A percentile compares a stretch with the other conserved stretches of the same genome.
Conservation (phyloP, 2,797 vertebrate genomes). For the Naso thynnoides region DNA sequence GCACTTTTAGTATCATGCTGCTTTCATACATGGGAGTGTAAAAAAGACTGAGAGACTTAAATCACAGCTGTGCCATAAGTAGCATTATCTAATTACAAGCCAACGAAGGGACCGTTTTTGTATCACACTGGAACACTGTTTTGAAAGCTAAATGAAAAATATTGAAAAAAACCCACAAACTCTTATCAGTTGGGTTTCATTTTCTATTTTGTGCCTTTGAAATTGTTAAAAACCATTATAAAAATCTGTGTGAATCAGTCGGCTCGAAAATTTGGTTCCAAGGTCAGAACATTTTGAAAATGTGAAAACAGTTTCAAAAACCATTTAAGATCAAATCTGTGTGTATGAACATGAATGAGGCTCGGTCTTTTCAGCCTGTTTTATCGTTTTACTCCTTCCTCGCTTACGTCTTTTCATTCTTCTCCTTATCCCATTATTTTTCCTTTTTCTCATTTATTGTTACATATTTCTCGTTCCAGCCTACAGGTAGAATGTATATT, state of each 20-base stretch:
- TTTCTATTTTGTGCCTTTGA: neutral
- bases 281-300: neutral
- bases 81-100: neutral
- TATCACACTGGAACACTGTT: neutral
- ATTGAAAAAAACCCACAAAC: neutral
- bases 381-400: neutral
- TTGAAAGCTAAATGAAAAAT: neutral
- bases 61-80: neutral
- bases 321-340: too few relatives aligned
- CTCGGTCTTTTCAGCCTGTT: neutral
- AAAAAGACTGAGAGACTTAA: neutral
- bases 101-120: neutral
- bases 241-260: too few relatives aligned
- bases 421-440: neutral
- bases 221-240: too few relatives aligned
- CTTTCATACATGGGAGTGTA: neutral
- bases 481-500: neutral
- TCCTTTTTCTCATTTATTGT: neutral
- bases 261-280: too few relatives aligned
- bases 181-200: neutral
- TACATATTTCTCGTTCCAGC: neutral
- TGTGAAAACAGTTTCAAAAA: neutral
- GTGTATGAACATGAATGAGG: too few relatives aligned
- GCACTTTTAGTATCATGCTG: neutral
- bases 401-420: too few relatives aligned